phyloP scores from a whole-genome alignment of 2,113 vertebrate species.

The Eptesicus fuscus region DNA sequence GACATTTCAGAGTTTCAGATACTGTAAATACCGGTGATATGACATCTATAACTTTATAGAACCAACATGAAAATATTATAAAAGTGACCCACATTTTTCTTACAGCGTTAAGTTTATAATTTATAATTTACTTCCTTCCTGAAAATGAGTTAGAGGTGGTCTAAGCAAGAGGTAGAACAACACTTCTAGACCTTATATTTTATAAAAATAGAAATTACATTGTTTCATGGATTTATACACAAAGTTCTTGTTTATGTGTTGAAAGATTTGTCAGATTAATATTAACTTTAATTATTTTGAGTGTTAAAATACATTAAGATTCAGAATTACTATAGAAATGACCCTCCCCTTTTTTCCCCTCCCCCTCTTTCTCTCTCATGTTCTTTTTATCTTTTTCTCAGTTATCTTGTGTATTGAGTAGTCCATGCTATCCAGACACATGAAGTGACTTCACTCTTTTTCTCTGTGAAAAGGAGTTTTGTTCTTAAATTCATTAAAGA shows the following conservation, averaged over 20 bases:
- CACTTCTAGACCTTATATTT: background rate
- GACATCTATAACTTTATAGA: slow-evolving; percentile 56
- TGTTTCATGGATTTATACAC: background rate
- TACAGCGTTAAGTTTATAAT: background rate
- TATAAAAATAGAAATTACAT: background rate
- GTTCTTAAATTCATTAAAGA: background rate
- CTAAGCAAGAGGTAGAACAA: background rate
- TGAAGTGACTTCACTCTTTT: background rate
- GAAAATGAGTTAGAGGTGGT: background rate
- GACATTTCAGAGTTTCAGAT: slow-evolving; percentile 81
- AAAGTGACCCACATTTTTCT: slow-evolving; percentile 50
- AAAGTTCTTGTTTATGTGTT: background rate
- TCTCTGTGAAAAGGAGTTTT: background rate
- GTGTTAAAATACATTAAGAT: background rate
- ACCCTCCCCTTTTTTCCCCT: background rate
- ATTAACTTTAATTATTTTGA: slow-evolving; percentile 25
- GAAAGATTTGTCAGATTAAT: background rate
- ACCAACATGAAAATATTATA: slow-evolving; percentile 61
- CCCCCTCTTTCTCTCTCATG: background rate
- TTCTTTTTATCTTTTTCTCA: background rate
- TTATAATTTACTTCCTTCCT: slow-evolving; percentile 16
- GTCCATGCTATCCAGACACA: background rate
- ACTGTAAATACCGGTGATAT: slow-evolving; percentile 78
- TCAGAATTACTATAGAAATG: background rate
- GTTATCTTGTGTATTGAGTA: background rate